Evolutionary conservation across 2,797 vertebrate genomes (phyloP).

Genomic region (Acipenser ruthenus): DNA sequence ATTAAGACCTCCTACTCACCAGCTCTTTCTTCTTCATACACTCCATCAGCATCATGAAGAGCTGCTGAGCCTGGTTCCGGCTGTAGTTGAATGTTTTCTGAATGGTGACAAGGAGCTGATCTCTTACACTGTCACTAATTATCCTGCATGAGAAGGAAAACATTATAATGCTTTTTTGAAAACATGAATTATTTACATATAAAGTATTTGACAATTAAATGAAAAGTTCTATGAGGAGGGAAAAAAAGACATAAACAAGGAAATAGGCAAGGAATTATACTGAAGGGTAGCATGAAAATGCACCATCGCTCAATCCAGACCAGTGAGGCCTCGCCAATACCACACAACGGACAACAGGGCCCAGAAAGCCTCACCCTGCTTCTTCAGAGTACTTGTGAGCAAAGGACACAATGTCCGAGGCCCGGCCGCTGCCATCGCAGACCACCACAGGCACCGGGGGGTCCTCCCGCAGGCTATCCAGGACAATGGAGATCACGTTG

Average conservation of each 20-base stretch:
- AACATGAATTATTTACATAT: no score
- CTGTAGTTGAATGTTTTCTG: conserved; percentile 97
- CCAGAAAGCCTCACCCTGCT: conserved; percentile 72
- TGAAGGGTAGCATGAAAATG: no score
- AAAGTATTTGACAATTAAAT: no score
- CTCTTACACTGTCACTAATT: conserved; percentile 82
- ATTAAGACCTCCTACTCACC: conserved; percentile 61
- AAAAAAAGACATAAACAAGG: no score
- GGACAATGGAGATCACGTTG: conserved; percentile 84
- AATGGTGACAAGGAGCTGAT: conserved; percentile 92
- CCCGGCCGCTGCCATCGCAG: conserved; percentile 89
- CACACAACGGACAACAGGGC: neutral
- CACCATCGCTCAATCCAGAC: no score
- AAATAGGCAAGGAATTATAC: no score
- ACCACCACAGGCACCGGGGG: conserved; percentile 92
- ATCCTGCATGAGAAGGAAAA: conserved; percentile 46
- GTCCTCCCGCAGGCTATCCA: conserved; percentile 88
- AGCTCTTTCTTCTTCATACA: conserved; percentile 98
- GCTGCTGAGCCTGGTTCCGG: conserved; percentile 85
- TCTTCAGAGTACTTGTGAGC: conserved; percentile 94
- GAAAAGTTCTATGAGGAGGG: no score
- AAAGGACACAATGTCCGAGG: conserved; percentile 90
- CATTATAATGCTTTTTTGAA: no score
- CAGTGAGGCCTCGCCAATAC: neutral
- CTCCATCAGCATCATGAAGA: conserved; percentile 87